Conservation (phyloP, 2,888 invertebrate genomes). For the Leuctra nigra region DNA sequence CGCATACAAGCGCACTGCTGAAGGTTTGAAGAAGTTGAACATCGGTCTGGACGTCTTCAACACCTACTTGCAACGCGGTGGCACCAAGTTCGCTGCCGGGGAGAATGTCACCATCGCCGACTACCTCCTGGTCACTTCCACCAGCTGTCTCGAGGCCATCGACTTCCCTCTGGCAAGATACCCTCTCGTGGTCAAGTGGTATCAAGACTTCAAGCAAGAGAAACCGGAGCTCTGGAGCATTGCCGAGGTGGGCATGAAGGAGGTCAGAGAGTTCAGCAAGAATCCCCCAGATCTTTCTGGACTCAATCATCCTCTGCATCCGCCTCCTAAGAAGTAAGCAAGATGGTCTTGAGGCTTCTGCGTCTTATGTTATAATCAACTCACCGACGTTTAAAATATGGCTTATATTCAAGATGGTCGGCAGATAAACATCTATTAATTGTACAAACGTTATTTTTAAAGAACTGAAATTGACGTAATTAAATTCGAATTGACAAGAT, state of each 20-base stretch:
- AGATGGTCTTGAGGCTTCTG: no score
- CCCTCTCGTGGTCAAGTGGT: slow-evolving; percentile 57
- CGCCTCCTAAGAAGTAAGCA: slow-evolving; percentile 33
- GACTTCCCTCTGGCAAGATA: slow-evolving; percentile 56
- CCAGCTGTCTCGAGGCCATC: slow-evolving; percentile 66
- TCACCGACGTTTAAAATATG: no score
- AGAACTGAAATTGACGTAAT: no score
- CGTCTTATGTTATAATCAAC: no score
- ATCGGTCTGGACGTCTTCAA: slow-evolving; percentile 60
- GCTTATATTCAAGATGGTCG: no score
- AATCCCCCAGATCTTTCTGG: slow-evolving; percentile 67
- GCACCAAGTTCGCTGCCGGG: slow-evolving; percentile 58
- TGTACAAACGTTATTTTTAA: no score
- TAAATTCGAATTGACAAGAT: no score
- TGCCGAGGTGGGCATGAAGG: slow-evolving; percentile 59
- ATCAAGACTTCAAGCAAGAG: slow-evolving; percentile 58
- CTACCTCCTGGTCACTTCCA: slow-evolving; percentile 62
- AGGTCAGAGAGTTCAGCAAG: slow-evolving; percentile 57
- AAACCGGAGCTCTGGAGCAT: slow-evolving; percentile 65
- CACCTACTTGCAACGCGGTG: slow-evolving; percentile 54
- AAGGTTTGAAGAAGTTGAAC: slow-evolving; percentile 59
- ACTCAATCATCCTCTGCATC: slow-evolving; percentile 68
- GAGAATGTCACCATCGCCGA: slow-evolving; percentile 68
- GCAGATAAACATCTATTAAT: no score
- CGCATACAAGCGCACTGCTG: slow-evolving; percentile 60